Conservation (phyloP, 1,140 invertebrate species). For the Heliothis virescens region DNA sequence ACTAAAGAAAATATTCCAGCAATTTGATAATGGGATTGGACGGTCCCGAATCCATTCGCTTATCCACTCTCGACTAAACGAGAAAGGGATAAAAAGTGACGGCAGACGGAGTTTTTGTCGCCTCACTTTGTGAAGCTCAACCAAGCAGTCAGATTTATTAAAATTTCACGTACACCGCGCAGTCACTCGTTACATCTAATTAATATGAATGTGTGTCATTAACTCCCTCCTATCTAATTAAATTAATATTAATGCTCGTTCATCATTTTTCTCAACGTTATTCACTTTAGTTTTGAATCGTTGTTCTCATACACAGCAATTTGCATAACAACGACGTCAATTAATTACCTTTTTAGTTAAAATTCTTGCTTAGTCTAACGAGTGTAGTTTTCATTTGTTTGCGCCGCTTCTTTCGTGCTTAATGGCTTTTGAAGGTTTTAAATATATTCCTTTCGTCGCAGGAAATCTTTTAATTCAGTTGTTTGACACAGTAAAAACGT, state of each 20-base stretch:
- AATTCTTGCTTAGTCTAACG: conserved; percentile 32
- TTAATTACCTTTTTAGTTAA: conserved; percentile 43
- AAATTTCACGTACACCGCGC: conserved; percentile 18
- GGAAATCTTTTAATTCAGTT: conserved; percentile 35
- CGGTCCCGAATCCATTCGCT: conserved; percentile 33
- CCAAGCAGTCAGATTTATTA: conserved; percentile 23
- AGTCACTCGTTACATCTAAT: conserved; percentile 64
- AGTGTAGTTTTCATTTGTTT: conserved; percentile 28
- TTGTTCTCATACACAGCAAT: conserved; percentile 40
- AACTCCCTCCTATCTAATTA: conserved; percentile 50
- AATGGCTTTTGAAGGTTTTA: conserved; percentile 34
- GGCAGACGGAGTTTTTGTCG: conserved; percentile 33
- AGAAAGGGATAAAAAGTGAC: conserved; percentile 31
- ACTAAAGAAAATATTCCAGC: conserved; percentile 35
- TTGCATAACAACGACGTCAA: conserved; percentile 45
- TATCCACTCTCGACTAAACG: conserved; percentile 37
- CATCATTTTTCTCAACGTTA: conserved; percentile 20
- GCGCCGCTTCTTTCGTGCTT: not conserved
- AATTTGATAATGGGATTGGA: conserved; percentile 40
- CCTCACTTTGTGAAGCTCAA: conserved; percentile 7
- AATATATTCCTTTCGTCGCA: conserved; percentile 27
- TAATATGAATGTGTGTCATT: conserved; percentile 61
- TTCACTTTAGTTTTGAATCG: conserved; percentile 8
- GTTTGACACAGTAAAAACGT: conserved; percentile 36
- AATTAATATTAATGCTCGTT: conserved; percentile 42